Evolutionary conservation across 2,113 vertebrate species (phyloP).

Genomic region (Arizona elegans): DNA sequence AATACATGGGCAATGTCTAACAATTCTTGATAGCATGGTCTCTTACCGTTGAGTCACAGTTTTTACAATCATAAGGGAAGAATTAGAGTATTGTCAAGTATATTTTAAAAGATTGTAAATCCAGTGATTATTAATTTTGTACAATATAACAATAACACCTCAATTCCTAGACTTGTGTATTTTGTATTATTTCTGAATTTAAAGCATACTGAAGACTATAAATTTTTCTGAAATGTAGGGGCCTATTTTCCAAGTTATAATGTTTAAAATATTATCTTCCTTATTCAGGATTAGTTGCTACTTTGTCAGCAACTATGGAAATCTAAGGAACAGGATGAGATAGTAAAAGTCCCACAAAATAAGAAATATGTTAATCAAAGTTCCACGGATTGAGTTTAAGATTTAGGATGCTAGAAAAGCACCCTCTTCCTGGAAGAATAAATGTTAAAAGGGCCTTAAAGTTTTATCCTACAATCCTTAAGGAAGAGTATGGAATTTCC

Average conservation of each 20-base stretch:
- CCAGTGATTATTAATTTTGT: constrained; percentile 3
- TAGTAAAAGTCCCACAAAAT: background rate
- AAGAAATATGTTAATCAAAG: background rate
- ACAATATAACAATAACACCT: background rate
- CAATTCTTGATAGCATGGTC: constrained; percentile 42
- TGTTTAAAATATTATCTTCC: background rate
- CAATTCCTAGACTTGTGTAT: background rate
- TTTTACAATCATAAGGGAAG: constrained; percentile 35
- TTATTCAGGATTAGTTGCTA: background rate
- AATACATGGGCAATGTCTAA: constrained; percentile 27
- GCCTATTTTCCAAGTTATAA: background rate
- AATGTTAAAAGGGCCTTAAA: background rate
- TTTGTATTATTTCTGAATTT: background rate
- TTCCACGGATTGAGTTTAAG: background rate
- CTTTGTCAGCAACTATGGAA: background rate
- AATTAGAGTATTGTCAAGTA: background rate
- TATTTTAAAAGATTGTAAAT: constrained; percentile 25
- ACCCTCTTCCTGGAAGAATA: background rate
- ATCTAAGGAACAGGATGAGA: background rate
- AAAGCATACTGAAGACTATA: background rate
- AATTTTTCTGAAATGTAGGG: background rate
- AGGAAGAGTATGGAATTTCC: background rate
- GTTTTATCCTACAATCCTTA: background rate
- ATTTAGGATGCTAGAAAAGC: background rate
- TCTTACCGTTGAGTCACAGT: constrained; percentile 42